These are phyloP conservation scores for Trichopria drosophilae DNA, from an alignment of 2,888 invertebrate species.

Conservation along the genomic window DNA sequence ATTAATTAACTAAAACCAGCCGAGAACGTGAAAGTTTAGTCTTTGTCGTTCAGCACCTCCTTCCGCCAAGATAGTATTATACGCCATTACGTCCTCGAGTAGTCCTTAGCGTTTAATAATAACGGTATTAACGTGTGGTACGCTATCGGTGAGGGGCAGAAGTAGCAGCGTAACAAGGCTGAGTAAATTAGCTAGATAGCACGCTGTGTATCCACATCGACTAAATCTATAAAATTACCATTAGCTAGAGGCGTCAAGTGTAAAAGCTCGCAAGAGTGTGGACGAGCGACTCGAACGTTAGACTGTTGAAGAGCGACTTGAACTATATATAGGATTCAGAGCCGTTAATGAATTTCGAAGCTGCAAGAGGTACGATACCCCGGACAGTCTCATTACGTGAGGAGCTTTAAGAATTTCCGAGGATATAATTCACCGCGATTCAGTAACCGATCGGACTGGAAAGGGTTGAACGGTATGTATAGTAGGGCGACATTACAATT, in stretches of 20 bases:
- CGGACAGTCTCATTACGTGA: slow-evolving; percentile 49
- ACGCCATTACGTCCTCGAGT: no score
- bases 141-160: no score
- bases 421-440: slow-evolving; percentile 46
- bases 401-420: slow-evolving; percentile 47
- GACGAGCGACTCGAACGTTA: no score
- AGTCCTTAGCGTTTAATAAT: no score
- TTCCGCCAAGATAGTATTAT: no score
- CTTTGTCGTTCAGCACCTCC: no score
- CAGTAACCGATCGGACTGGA: slow-evolving; percentile 36
- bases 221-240: slow-evolving; percentile 46
- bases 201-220: slow-evolving; percentile 21
- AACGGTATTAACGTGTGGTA: no score
- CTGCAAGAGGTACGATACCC: slow-evolving; percentile 39
- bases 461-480: slow-evolving; percentile 36
- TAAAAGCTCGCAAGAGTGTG: slow-evolving; percentile 39
- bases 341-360: slow-evolving; percentile 48
- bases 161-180: no score
- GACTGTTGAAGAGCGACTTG: no score
- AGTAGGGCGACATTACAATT: slow-evolving; percentile 40
- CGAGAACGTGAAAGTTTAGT: no score
- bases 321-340: no score
- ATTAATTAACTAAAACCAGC: no score
- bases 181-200: slow-evolving; percentile 18
- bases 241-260: slow-evolving; percentile 42